phyloP scores from a whole-genome alignment of 2,113 vertebrate species.

The Callipepla californica region DNA sequence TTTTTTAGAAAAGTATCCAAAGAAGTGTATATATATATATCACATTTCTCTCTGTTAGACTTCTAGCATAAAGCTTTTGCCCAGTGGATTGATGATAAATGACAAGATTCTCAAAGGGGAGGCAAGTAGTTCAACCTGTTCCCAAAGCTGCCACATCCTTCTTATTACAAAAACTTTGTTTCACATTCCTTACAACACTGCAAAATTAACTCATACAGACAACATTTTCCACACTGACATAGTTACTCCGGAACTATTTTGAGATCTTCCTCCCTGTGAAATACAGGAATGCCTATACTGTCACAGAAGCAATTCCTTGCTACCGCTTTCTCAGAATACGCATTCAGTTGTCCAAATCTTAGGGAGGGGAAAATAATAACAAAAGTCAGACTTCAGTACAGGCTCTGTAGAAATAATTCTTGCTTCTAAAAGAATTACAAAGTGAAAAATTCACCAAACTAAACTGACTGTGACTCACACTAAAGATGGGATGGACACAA shows the following conservation, averaged over 20 bases:
- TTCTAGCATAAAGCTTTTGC: not conserved
- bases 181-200: not conserved
- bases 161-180: not conserved
- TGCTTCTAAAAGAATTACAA: not conserved
- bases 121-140: not conserved
- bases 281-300: not conserved
- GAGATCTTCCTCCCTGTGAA: not conserved
- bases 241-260: not conserved
- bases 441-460: not conserved
- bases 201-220: not conserved
- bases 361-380: not conserved
- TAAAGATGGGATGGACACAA: not conserved
- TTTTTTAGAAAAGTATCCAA: not conserved
- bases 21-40: not conserved
- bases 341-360: not conserved
- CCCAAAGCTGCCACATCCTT: not conserved
- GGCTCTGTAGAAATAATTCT: not conserved
- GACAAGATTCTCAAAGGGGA: not conserved
- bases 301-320: not conserved
- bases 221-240: not conserved
- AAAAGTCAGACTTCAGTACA: not conserved
- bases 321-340: not conserved
- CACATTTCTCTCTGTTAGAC: constrained; percentile 6
- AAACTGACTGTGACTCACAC: not conserved
- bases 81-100: not conserved